Conservation (phyloP, 2,888 invertebrate genomes). For the Drepana falcataria region DNA sequence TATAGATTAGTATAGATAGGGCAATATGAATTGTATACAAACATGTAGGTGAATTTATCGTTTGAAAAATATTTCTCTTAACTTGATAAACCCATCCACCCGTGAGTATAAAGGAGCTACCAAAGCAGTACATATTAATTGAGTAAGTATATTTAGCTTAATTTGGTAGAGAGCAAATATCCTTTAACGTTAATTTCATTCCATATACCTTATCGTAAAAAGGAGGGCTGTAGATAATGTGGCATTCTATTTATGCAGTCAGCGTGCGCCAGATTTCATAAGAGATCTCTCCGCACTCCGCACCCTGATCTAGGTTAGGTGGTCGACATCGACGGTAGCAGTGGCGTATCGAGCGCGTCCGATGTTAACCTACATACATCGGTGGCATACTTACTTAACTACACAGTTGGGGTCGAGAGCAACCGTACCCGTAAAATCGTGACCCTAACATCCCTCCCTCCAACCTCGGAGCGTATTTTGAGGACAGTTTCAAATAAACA, state of each 20-base stretch:
- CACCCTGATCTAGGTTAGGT: slow-evolving; percentile 79
- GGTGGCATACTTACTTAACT: slow-evolving; percentile 57
- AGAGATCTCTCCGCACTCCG: slow-evolving; percentile 76
- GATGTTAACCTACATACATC: slow-evolving; percentile 74
- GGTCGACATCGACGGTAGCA: slow-evolving; percentile 68
- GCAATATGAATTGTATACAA: too few relatives aligned
- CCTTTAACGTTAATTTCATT: too few relatives aligned
- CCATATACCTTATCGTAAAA: too few relatives aligned
- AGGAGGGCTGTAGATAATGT: slow-evolving; percentile 35
- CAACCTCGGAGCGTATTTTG: slow-evolving; percentile 36
- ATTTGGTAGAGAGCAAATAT: too few relatives aligned
- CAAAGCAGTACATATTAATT: too few relatives aligned
- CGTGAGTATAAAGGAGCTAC: too few relatives aligned
- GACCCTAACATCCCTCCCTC: slow-evolving; percentile 54
- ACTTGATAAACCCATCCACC: too few relatives aligned
- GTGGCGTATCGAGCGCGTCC: slow-evolving; percentile 76
- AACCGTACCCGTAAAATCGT: slow-evolving; percentile 66
- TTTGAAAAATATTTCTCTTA: too few relatives aligned
- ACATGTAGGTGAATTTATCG: too few relatives aligned
- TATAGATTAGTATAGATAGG: too few relatives aligned
- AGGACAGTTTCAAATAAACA: slow-evolving; percentile 35
- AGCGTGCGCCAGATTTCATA: slow-evolving; percentile 76
- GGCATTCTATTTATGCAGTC: slow-evolving; percentile 67
- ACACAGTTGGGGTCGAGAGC: slow-evolving; percentile 64
- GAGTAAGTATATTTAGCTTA: too few relatives aligned